A percentile compares a stretch with the other conserved stretches of the same genome.
Conservation (phyloP, 1,140 invertebrate genomes). For the Caenorhabditis remanei region DNA sequence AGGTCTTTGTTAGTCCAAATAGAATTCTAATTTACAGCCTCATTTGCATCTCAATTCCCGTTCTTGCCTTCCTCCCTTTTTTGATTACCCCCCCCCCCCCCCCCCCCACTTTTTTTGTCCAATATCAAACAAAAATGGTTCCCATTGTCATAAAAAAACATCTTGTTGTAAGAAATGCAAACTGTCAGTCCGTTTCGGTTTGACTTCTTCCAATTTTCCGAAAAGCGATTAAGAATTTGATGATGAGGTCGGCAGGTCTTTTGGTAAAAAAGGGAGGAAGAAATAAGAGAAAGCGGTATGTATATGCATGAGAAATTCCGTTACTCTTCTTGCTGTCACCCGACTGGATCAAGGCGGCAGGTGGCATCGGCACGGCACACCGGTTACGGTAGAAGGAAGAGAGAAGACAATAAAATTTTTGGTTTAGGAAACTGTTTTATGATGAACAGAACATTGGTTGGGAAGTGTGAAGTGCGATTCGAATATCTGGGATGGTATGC, state of each 20-base stretch:
- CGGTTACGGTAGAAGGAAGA: background rate
- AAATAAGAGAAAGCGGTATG: background rate
- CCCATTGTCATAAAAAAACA: conserved; percentile 51
- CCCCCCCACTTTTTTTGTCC: background rate
- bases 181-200: conserved; percentile 52
- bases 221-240: conserved; percentile 53
- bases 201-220: conserved; percentile 25
- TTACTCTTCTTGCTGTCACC: conserved; percentile 31
- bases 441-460: background rate
- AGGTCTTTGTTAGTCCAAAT: conserved; percentile 39
- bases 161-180: conserved; percentile 40
- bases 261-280: conserved; percentile 25
- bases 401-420: background rate
- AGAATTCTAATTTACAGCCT: conserved; percentile 50
- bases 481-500: too few relatives aligned
- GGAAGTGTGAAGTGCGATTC: background rate
- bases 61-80: background rate
- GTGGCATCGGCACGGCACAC: background rate
- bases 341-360: conserved; percentile 42
- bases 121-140: conserved; percentile 26
- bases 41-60: conserved; percentile 33
- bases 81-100: too few relatives aligned
- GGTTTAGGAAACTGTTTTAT: background rate
- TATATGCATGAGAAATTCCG: conserved; percentile 47
- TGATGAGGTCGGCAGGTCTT: conserved; percentile 54